phyloP scores from a whole-genome alignment of 2,888 invertebrate genomes.

The Imbricaverruca yamaguchii region DNA sequence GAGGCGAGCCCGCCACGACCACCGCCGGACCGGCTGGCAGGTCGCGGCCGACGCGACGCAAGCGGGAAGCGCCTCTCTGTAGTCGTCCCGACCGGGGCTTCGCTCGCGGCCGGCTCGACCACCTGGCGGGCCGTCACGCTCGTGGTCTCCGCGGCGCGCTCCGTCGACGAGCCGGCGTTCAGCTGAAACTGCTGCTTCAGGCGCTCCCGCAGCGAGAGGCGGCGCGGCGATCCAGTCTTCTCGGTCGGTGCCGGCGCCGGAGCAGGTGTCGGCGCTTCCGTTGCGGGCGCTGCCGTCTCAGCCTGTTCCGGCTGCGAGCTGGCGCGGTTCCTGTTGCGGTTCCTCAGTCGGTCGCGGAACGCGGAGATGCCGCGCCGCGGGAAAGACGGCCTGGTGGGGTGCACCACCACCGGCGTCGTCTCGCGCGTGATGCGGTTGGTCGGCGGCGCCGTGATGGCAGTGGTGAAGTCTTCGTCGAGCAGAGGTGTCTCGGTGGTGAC shows the following conservation, averaged over 20 bases:
- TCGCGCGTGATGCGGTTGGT: conserved; percentile 11
- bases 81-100: not conserved
- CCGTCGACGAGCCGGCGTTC: not conserved
- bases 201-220: conserved; percentile 8
- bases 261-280: not conserved
- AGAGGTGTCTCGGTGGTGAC: not conserved
- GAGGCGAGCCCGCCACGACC: not conserved
- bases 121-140: not conserved
- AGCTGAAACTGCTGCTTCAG: not conserved
- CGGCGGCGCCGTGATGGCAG: conserved; percentile 13
- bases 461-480: not conserved
- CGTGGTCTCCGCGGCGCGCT: not conserved
- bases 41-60: not conserved
- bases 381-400: not conserved
- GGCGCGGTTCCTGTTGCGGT: not conserved
- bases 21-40: not conserved
- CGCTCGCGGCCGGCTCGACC: not conserved
- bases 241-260: not conserved
- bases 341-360: not conserved
- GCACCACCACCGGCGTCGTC: not conserved
- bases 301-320: too few species aligned
- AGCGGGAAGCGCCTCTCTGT: not conserved
- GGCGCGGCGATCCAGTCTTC: not conserved
- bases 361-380: not conserved
- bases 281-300: not conserved